These are phyloP conservation scores for Papilio polyxenes DNA, from an alignment of 1,140 invertebrate genomes.

Conservation along the genomic window DNA sequence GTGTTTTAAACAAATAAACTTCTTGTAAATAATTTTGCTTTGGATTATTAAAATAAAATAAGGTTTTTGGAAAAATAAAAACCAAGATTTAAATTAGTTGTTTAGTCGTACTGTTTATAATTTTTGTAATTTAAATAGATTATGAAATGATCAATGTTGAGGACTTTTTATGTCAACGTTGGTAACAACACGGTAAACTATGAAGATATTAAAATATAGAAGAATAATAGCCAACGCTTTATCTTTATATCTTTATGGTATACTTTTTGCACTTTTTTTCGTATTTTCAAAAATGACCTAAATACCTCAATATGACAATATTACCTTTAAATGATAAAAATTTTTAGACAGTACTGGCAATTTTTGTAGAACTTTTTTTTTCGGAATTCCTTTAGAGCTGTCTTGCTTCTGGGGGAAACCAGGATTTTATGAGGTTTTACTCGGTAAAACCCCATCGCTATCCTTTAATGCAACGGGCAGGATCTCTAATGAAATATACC, in stretches of 20 bases:
- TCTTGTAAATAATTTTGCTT: conserved; percentile 45
- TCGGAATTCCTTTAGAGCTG: too few species aligned
- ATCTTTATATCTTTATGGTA: not conserved
- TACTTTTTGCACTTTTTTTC: too few species aligned
- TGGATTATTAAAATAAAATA: conserved; percentile 30
- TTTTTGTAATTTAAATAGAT: conserved; percentile 37
- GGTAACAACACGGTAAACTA: not conserved
- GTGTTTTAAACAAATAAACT: conserved; percentile 52
- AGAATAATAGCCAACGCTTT: not conserved
- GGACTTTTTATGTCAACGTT: conserved; percentile 28
- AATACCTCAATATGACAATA: too few species aligned
- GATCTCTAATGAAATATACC: too few species aligned
- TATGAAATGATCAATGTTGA: conserved; percentile 28
- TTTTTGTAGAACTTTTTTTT: too few species aligned
- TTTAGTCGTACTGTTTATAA: not conserved
- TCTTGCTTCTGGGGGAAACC: too few species aligned
- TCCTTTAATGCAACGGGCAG: too few species aligned
- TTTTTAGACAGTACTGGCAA: too few species aligned
- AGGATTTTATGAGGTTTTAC: too few species aligned
- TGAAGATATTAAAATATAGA: not conserved
- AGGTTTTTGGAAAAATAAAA: conserved; percentile 17
- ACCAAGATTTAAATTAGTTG: not conserved
- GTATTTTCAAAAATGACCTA: too few species aligned
- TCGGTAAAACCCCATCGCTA: too few species aligned
- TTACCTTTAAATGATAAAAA: too few species aligned